Percentiles rank a stretch among this genome's conserved stretches.
Conservation (phyloP, 2,797 vertebrate species). For the Rhodeus uyekii region DNA sequence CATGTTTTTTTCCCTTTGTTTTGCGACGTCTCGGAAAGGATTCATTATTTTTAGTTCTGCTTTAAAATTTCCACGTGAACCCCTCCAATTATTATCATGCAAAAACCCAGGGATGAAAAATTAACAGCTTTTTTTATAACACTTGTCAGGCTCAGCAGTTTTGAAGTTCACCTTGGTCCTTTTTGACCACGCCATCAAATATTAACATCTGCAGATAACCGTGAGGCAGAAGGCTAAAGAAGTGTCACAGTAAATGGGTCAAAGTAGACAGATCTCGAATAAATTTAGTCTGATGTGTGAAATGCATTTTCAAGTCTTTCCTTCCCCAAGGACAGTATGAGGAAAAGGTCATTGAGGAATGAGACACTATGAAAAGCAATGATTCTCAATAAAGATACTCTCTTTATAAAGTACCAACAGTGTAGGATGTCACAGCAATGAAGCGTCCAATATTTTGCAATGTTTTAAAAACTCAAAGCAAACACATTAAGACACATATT, state of each 20-base stretch:
- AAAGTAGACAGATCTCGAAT: slow-evolving; percentile 42
- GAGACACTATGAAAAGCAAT: slow-evolving; percentile 13
- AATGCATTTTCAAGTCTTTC: slow-evolving; percentile 45
- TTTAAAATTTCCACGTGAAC: background rate
- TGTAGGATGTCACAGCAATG: background rate
- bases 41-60: slow-evolving; percentile 10
- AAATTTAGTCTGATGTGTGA: slow-evolving; percentile 43
- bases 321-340: slow-evolving; percentile 28
- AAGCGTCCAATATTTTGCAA: background rate
- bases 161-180: slow-evolving; percentile 42
- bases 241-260: slow-evolving; percentile 36
- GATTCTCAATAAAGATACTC: slow-evolving; percentile 19
- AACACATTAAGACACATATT: background rate
- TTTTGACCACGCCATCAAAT: slow-evolving; percentile 46
- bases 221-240: background rate
- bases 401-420: background rate
- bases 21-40: background rate
- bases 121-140: slow-evolving; percentile 9
- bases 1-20: background rate
- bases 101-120: slow-evolving; percentile 20
- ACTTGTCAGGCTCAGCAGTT: slow-evolving; percentile 35
- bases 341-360: slow-evolving; percentile 27
- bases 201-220: slow-evolving; percentile 50
- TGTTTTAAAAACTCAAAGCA: slow-evolving; percentile 4
- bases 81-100: background rate